Percentiles rank a stretch among this genome's conserved stretches.
phyloP scores from a whole-genome alignment of 2,888 invertebrate genomes.

The Hoplodrina ambigua region DNA sequence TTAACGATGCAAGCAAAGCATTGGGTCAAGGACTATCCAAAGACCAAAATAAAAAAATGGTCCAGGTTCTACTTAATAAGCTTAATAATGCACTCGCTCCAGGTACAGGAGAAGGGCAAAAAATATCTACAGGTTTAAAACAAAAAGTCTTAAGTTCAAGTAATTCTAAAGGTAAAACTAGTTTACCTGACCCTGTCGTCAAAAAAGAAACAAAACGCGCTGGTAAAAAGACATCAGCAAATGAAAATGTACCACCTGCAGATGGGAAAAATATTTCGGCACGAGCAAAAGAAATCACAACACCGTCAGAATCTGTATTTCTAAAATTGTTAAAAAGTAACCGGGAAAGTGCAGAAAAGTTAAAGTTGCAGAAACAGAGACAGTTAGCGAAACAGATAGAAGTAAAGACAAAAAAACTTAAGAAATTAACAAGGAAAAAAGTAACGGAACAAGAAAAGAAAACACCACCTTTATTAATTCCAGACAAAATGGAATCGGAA shows the following conservation, averaged over 20 bases:
- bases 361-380: slow-evolving; percentile 10
- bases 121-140: not conserved
- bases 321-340: no score
- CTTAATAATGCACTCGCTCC: not conserved
- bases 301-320: no score
- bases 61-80: not conserved
- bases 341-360: not conserved
- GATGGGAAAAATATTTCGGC: slow-evolving; percentile 1
- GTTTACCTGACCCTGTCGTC: no score
- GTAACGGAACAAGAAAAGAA: not conserved
- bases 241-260: slow-evolving; percentile 1
- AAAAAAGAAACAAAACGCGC: not conserved
- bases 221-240: not conserved
- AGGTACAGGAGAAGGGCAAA: not conserved
- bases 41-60: slow-evolving; percentile 4
- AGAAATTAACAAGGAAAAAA: not conserved
- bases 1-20: slow-evolving; percentile 3
- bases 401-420: not conserved
- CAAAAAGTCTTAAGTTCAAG: not conserved
- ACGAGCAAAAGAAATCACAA: no score
- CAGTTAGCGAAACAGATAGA: slow-evolving; percentile 1
- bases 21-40: not conserved
- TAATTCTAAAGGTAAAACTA: not conserved
- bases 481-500: not conserved
- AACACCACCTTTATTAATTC: not conserved